Evolutionary conservation across 2,113 vertebrate species (phyloP).

Genomic region (Psittacula cyanocephala): DNA sequence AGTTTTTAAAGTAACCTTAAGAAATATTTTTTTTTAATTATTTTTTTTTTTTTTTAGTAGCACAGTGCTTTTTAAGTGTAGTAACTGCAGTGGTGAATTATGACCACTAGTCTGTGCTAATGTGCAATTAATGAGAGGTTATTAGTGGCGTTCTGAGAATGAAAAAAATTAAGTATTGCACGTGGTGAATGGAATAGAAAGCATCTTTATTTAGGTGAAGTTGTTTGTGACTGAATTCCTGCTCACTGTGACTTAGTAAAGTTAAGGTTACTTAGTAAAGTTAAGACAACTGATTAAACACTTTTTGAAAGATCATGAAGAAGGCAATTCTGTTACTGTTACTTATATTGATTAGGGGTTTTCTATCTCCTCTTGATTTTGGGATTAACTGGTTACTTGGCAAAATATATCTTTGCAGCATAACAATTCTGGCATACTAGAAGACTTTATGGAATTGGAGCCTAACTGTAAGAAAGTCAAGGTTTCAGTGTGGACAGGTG

Average conservation of each 20-base stretch:
- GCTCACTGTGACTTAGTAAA: neutral
- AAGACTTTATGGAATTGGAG: neutral
- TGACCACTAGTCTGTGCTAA: constrained; percentile 64
- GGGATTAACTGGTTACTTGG: neutral
- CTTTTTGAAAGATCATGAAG: neutral
- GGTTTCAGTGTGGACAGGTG: neutral
- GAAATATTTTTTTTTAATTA: neutral
- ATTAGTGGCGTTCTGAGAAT: neutral
- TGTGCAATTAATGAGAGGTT: neutral
- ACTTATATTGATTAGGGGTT: neutral
- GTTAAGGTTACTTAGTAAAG: neutral
- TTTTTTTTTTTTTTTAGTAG: neutral
- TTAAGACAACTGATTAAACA: neutral
- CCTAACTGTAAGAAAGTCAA: neutral
- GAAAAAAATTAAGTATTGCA: neutral
- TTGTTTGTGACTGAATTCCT: neutral
- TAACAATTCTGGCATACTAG: neutral
- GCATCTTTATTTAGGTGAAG: neutral
- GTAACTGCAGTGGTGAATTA: constrained; percentile 19
- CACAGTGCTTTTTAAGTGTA: neutral
- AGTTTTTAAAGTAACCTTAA: neutral
- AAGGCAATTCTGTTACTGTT: neutral
- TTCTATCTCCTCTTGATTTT: neutral
- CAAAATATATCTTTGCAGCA: neutral
- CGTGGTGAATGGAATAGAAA: neutral